A percentile compares a stretch with the other conserved stretches of the same genome.
Evolutionary conservation across 1,140 invertebrate species (phyloP).

Genomic region (Popillia japonica): DNA sequence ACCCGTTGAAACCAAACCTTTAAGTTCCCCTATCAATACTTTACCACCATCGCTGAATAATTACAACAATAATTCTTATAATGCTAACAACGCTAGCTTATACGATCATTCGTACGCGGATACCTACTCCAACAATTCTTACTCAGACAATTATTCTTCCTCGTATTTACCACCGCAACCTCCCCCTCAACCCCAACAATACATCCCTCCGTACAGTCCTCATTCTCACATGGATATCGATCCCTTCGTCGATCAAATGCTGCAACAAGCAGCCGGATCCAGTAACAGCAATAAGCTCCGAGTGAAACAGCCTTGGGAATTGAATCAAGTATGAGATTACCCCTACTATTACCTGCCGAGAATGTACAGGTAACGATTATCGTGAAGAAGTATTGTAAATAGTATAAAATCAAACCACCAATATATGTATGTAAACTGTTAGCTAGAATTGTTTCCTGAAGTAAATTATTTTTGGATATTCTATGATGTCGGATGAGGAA

Average conservation of each 20-base stretch:
- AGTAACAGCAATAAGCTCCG: slow-evolving; percentile 1
- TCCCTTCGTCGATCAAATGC: slow-evolving; percentile 34
- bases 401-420: background rate
- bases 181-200: slow-evolving; percentile 11
- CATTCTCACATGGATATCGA: slow-evolving; percentile 11
- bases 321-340: slow-evolving; percentile 32
- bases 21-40: slow-evolving; percentile 21
- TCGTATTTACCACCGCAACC: background rate
- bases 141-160: background rate
- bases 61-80: slow-evolving; percentile 15
- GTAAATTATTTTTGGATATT: slow-evolving; percentile 1
- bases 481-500: background rate
- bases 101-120: slow-evolving; percentile 9
- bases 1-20: background rate
- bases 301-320: slow-evolving; percentile 37
- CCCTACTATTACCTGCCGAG: slow-evolving; percentile 3
- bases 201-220: slow-evolving; percentile 25
- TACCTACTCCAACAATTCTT: slow-evolving; percentile 13
- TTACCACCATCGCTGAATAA: background rate
- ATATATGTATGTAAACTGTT: background rate
- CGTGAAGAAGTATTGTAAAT: background rate
- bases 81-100: background rate
- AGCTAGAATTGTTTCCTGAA: background rate
- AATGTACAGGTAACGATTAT: background rate
- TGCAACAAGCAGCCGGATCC: slow-evolving; percentile 11